Evolutionary conservation across 1,140 invertebrate genomes (phyloP).

Genomic region (Latrodectus geometricus): DNA sequence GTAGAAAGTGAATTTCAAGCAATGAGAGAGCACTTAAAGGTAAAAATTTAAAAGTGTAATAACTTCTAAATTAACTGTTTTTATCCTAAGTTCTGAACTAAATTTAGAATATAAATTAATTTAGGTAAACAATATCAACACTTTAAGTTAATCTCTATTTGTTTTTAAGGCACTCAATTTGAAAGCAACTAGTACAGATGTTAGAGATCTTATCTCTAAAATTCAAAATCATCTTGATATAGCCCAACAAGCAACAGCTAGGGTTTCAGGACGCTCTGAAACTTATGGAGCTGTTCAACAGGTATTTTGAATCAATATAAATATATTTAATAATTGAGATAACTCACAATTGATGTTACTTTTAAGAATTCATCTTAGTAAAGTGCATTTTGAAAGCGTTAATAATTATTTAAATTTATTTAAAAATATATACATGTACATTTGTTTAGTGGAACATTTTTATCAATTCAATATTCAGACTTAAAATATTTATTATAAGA

Average conservation of each 20-base stretch:
- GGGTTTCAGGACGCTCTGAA: constrained; percentile 71
- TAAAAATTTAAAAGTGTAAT: constrained; percentile 42
- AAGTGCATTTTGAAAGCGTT: no score
- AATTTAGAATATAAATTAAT: not conserved
- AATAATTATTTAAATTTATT: no score
- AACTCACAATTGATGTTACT: no score
- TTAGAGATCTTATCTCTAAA: constrained; percentile 67
- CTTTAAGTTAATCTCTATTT: not conserved
- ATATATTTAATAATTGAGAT: no score
- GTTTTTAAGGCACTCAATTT: constrained; percentile 26
- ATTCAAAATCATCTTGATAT: constrained; percentile 70
- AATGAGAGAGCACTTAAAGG: constrained; percentile 68
- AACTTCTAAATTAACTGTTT: not conserved
- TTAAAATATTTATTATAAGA: no score
- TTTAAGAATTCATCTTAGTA: no score
- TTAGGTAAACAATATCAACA: not conserved
- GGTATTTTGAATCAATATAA: constrained; percentile 60
- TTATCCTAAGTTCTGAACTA: not conserved
- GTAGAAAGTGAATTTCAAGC: constrained; percentile 70
- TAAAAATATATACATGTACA: no score
- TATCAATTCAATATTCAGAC: no score
- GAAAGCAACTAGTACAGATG: constrained; percentile 41
- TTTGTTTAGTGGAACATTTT: no score
- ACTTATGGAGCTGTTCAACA: constrained; percentile 72
- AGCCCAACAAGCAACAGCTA: constrained; percentile 68